Base-by-base conservation (phyloP, 2,113 vertebrate genomes). In the Corynorhinus townsendii region DNA sequence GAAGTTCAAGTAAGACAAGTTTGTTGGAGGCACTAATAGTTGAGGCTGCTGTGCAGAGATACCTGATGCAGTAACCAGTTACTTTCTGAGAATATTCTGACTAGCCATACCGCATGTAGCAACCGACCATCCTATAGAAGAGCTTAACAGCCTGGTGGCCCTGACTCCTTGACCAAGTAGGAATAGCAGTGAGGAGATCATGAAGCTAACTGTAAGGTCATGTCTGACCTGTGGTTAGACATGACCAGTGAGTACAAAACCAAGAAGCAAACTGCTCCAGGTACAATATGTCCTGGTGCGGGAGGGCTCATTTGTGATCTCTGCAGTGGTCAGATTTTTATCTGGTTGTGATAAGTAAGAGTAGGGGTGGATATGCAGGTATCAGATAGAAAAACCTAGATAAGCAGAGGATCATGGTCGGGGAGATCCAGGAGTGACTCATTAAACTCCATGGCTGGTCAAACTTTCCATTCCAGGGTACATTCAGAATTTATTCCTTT, bases 251-350 rank as follows among this genome's bases (percentile, higher is more conserved):
- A 99, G 96, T 72, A 98, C 97, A 95, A 99, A 99, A 49, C 98
- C 98, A 0, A 98, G 98, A 43, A 99, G 94, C 33, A 99, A 99
- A 97, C 84, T 98, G 95, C 0, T 93, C 91, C 0, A 99, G 96
- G 96, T 99, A 98, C 98, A 99, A 96, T 99, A 99, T 0, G 99
- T 99, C 98, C 99, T 99, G 40, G 99, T 98, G 0, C 98, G 99
- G 9, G 99, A 96, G 52, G 99, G 96, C 49, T 99, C 89, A 84
- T 97, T 99, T 76, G 97, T 98, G 19, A 99, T 98, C 98, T 99
- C 96, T 62, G 98, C 96, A 35, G 91, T 89, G 20, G 98, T 99
- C 76, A 99, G 92, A 94, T 99, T 99, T 98, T 99, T 99, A 95
- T 99, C 98, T 20, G 97, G 97, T 93, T 98, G 98, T 43, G 98